Evolutionary conservation across 30 jellyfish, hydroid and myxozoan genomes (phyloP).

Genomic region (Cassiopea andromeda): DNA sequence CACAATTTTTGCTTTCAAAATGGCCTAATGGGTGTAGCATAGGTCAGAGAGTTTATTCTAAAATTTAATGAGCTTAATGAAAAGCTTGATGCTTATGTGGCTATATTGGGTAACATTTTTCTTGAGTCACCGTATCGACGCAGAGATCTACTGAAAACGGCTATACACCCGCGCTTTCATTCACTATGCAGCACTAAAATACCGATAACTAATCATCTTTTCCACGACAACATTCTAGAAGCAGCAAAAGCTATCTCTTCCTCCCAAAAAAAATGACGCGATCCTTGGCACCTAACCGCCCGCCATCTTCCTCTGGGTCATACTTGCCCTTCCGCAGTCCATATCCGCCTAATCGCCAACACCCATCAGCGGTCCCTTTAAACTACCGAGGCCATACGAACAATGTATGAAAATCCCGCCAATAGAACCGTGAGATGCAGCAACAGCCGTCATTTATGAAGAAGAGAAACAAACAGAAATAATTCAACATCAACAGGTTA

Average conservation of each 20-base stretch:
- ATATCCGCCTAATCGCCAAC: no score
- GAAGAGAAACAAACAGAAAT: no score
- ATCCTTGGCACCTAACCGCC: neutral
- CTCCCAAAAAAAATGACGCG: neutral
- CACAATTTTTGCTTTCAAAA: conserved; percentile 1
- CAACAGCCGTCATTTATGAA: no score
- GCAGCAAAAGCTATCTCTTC: neutral
- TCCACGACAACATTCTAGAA: conserved; percentile 7
- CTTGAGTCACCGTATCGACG: conserved; percentile 9
- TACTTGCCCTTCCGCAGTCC: no score
- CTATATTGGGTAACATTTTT: neutral
- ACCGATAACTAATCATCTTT: neutral
- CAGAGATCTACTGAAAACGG: conserved; percentile 11
- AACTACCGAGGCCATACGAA: no score
- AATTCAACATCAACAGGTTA: no score
- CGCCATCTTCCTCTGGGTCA: neutral
- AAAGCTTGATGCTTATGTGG: conserved; percentile 6
- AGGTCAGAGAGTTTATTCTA: neutral
- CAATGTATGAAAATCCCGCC: no score
- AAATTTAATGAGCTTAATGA: conserved; percentile 18
- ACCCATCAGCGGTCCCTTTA: no score
- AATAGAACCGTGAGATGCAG: no score
- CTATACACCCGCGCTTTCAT: conserved; percentile 5
- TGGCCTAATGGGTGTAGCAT: conserved; percentile 6
- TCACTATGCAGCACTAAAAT: conserved; percentile 6